Percentiles rank a stretch among this genome's conserved stretches.
These are phyloP conservation scores for Coleophora flavipennella DNA, from an alignment of 2,888 invertebrate species.

Conservation along the genomic window DNA sequence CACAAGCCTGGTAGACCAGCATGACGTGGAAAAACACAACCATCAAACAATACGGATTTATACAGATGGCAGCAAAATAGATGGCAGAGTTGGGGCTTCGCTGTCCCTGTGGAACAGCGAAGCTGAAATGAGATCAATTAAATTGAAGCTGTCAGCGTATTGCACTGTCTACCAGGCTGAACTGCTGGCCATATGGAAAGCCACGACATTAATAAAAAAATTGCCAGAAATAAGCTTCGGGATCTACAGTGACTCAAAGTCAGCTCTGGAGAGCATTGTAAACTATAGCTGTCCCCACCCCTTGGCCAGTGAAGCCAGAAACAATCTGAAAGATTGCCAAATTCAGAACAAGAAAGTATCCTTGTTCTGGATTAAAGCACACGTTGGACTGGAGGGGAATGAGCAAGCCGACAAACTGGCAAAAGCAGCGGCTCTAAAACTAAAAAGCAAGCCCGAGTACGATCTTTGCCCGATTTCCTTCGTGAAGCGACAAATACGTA, in stretches of 20 bases:
- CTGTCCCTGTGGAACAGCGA: slow-evolving; percentile 4
- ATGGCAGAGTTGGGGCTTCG: slow-evolving; percentile 1
- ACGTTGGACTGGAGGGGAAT: not conserved
- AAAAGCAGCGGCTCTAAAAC: not conserved
- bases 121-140: slow-evolving; percentile 5
- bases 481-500: too few relatives aligned
- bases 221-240: too few relatives aligned
- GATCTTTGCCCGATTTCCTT: not conserved
- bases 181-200: too few relatives aligned
- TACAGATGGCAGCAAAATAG: not conserved
- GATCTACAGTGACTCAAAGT: too few relatives aligned
- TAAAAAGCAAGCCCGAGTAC: not conserved
- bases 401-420: not conserved
- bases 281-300: slow-evolving; percentile 6
- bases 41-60: not conserved
- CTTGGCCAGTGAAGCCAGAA: slow-evolving; percentile 6
- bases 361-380: not conserved
- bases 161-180: slow-evolving; percentile 6
- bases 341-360: too few relatives aligned
- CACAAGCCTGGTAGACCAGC: not conserved
- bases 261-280: too few relatives aligned
- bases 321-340: not conserved
- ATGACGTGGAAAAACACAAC: not conserved
- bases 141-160: slow-evolving; percentile 6
- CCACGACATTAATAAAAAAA: too few relatives aligned